Evolutionary conservation across 23 tunicate genomes (phyloP), one percentile per base, ranked within the genome.

Genomic region (Diplosoma virens): DNA sequence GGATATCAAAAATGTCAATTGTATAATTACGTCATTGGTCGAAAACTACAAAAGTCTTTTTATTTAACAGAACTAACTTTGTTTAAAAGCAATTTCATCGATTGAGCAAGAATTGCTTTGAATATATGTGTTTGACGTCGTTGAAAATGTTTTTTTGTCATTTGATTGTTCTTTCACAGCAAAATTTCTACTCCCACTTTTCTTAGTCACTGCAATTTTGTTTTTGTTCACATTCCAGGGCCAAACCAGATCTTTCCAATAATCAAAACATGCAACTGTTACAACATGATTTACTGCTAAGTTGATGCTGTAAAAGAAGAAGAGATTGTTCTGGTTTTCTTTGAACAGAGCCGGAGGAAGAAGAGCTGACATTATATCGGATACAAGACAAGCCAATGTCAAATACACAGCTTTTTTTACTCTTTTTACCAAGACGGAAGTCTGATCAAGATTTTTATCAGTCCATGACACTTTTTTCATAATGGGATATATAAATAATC

Each of bases 401-500:
- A 85, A 70, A 25, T 78, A 25, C 21, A 85, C 32, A 6, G 91
- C 91, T 5, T 71, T 56, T 30, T 79, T 78, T 25, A 85, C 84
- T 17, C 91, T 63, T 30, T n/a, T 28, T 35, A 63, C 9, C 37
- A 63, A 25, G 69, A 48, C 6, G 28, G 26, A 3, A 16, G 32
- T 14, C 3, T n/a, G 26, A 2, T 36, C 37, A 3, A 18, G 5
- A n/a, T 35, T 9, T 53, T 7, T 5, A 64, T 35, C 71, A 17
- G 25, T 55, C 61, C 61, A 55, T n/a, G 22, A 55, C n/a, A 4
- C 22, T 18, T 25, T 82, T 34, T 84, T 84, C 3, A 84, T 25
- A 27, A 85, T 78, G 1, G 91, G 91, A 46, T 78, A 37, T 17
- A 85, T 32, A 61, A 85, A 85, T 30, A 85, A 64, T 30, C 82